A percentile compares a stretch with the other conserved stretches of the same genome.
Evolutionary conservation across 2,113 vertebrate species (phyloP).

Genomic region (Stigmatopora argus): DNA sequence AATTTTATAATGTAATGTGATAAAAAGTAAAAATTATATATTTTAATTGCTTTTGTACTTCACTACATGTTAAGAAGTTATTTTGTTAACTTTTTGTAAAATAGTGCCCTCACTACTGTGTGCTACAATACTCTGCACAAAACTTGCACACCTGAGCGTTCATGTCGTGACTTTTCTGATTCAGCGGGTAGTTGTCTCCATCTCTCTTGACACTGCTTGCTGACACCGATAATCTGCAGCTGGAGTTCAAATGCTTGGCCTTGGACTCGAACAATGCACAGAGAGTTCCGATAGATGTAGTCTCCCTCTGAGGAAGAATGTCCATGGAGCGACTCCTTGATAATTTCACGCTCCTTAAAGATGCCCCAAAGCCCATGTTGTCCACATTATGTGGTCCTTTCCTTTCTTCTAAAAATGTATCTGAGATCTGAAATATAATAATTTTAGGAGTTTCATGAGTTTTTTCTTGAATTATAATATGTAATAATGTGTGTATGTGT

Average conservation of each 20-base stretch:
- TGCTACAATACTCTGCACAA: background rate
- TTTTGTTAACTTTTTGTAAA: too few species aligned
- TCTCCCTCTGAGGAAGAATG: constrained; percentile 32
- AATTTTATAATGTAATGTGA: too few species aligned
- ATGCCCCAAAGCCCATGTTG: background rate
- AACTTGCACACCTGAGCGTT: constrained; percentile 39
- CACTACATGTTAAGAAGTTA: background rate
- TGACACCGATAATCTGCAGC: constrained; percentile 26
- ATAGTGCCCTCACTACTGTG: background rate
- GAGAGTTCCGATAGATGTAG: constrained; percentile 40
- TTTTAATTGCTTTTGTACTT: too few species aligned
- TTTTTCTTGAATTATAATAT: background rate
- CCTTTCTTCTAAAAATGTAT: constrained; percentile 25
- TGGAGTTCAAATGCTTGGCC: constrained; percentile 18
- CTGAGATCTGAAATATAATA: constrained; percentile 21
- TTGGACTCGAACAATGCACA: constrained; percentile 68
- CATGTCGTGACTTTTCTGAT: constrained; percentile 25
- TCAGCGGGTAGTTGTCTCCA: constrained; percentile 36
- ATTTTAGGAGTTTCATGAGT: background rate
- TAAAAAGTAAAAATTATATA: too few species aligned
- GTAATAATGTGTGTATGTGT: too few species aligned
- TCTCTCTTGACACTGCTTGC: background rate
- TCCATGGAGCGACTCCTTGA: constrained; percentile 64
- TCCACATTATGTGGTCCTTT: constrained; percentile 23
- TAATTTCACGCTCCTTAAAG: constrained; percentile 10